Conservation (phyloP, 2,113 vertebrate genomes). For the Catharus fuscescens region DNA sequence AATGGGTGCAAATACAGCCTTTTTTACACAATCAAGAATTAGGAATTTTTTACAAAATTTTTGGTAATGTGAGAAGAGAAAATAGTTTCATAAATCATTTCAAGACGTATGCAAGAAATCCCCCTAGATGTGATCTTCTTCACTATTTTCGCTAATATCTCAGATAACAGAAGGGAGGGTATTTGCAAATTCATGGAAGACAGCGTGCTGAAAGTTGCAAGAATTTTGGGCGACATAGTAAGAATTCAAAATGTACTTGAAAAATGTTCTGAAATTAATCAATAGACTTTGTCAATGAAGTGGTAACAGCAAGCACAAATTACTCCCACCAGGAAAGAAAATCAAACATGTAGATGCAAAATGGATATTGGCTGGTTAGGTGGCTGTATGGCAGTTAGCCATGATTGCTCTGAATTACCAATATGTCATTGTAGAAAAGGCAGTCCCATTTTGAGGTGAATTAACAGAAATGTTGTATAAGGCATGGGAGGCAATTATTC, state of each 20-base stretch:
- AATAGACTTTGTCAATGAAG: background rate
- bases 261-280: background rate
- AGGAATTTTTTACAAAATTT: background rate
- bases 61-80: background rate
- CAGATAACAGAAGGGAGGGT: background rate
- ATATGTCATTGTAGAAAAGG: background rate
- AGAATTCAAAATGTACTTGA: background rate
- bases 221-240: background rate
- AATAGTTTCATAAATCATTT: background rate
- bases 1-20: background rate
- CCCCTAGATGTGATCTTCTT: background rate
- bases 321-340: background rate
- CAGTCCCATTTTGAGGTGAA: constrained; percentile 19
- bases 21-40: background rate
- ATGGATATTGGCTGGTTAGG: background rate
- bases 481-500: constrained; percentile 39
- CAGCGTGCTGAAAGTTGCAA: background rate
- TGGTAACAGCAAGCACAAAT: background rate
- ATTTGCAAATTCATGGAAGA: background rate
- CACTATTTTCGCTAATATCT: background rate
- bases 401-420: background rate
- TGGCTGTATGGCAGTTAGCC: background rate
- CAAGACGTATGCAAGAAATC: background rate
- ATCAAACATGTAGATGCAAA: background rate
- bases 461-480: constrained; percentile 19